These are phyloP conservation scores for Phacellophora camtschatica DNA, from an alignment of 30 jellyfish, hydroid and myxozoan genomes.

Conservation along the genomic window DNA sequence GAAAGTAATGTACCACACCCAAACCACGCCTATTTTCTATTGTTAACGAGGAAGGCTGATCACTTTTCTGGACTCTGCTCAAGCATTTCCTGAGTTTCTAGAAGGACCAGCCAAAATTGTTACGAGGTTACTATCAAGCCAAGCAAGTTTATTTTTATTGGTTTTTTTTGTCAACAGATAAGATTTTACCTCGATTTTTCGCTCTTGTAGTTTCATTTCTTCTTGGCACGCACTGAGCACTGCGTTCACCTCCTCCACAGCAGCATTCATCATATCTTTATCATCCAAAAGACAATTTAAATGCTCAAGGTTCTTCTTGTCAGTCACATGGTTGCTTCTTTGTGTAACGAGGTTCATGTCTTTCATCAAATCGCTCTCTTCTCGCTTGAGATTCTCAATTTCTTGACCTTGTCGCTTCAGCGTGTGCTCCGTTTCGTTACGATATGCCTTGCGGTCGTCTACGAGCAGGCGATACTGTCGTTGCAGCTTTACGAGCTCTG, in stretches of 20 bases:
- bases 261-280: conserved; percentile 49
- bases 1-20: too few species aligned
- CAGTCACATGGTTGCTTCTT: conserved; percentile 29
- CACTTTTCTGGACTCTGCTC: too few species aligned
- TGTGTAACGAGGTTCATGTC: conserved; percentile 68
- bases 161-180: too few species aligned
- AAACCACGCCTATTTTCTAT: too few species aligned
- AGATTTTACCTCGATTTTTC: conserved; percentile 16
- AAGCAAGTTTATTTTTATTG: too few species aligned
- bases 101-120: too few species aligned
- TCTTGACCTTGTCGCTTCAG: conserved; percentile 64
- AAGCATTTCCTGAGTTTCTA: too few species aligned
- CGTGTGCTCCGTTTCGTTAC: conserved; percentile 60
- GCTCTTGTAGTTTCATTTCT: not conserved
- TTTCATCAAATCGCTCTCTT: conserved; percentile 69
- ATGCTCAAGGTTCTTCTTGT: conserved; percentile 5
- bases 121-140: too few species aligned
- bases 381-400: conserved; percentile 39
- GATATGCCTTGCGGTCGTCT: conserved; percentile 83
- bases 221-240: not conserved
- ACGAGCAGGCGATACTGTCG: conserved; percentile 83
- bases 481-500: conserved; percentile 63
- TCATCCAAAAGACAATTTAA: conserved; percentile 44
- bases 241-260: conserved; percentile 18
- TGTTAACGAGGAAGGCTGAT: too few species aligned